Evolutionary conservation across 2,888 invertebrate genomes (phyloP), one percentile per base, ranked within the genome.

Genomic region (Dryocosmus kuriphilus): DNA sequence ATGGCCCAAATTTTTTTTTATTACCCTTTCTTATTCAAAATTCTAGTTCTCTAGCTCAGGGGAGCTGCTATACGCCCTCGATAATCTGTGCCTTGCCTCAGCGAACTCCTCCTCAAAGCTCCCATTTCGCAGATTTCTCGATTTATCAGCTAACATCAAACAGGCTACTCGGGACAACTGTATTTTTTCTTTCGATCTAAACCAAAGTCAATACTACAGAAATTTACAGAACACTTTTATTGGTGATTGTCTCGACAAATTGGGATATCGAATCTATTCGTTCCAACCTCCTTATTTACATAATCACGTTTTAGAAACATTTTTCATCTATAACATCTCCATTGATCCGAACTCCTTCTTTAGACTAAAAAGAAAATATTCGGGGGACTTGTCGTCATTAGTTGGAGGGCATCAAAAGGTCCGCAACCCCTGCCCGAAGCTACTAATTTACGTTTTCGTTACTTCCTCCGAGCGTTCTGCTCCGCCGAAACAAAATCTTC

Each of bases 1-100:
- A 89, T 92, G 82, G 88, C 92, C 85, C n/a, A n/a, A 89, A 92
- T 89, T 88, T 92, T 90, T 88, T 90, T 87, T 89, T 92, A 90
- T 88, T 89, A 89, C 86, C 89, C 91, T n/a, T 92, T 88, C 87
- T 90, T 85, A 89, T 92, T 88, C 89, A 86, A 60, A 85, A 80
- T 77, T 89, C 86, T 77, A 87, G 78, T 6, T 89, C 88, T 46
- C 88, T 85, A 76, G 87, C 77, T 91, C 91, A 41, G 90, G 90
- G 81, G 90, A 91, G 81, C 90, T 91, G 81, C 89, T 90, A 84
- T 91, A 14, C 91, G 86, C 75, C 88, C 84, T 41, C 87, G 86
- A 75, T 87, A n/a, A 86, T 77, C 86, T 78, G 22, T 77, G 76
- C 57, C 76, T 81, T 30, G 41, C 46, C 4, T 79, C 77, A 27